Evolutionary conservation across 1,140 invertebrate genomes (phyloP), one percentile per base, ranked within the genome.

Genomic region (Aleiodes sp.): DNA sequence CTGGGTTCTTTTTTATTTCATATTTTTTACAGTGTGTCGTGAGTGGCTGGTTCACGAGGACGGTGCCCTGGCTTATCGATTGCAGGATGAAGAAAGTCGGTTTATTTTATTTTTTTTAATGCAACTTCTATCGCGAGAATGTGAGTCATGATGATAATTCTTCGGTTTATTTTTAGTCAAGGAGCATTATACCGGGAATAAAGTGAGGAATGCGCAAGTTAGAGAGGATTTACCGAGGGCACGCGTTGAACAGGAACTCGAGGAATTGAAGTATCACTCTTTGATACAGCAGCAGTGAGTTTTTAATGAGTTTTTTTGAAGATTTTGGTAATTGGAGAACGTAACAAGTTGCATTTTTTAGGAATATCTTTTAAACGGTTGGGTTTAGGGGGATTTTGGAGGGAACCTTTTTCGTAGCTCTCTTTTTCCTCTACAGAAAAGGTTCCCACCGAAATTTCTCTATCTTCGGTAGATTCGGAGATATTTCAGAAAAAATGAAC

Each of bases 21-120:
- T 26, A 2, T 14, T 59, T 80, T 69, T 90, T 91, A 26, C 85
- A 94, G 94, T 96, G 31, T 93, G 94, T 80, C 90, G 91, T 71
- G 92, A 97, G 86, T 98, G 96, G 95, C 87, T 96, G 70, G 93
- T 98, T 41, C 91, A 95, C 75, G 94, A 97, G 84, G 96, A 98
- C 85, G 92, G 94, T 52, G 95, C 94, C 8, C 84, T 97, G 72
- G 96, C 96, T 4, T 93, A 97, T 83, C 90, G 92, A 66, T 87
- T 98, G 10, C 96, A 98, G 84, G 93, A 94, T 80, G 90, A 97
- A 86, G 96, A 98, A 88, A 96, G 90, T 88, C 37, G 62, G 52
- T 65, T 7, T 43, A 56, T 60, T 39, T 62, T 69, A 8, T 37
- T 59, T 60, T 26, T 37, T 46, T 26, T 4, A 41, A 14, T 29